These are phyloP conservation scores for Lates calcarifer DNA, from an alignment of 2,113 vertebrate species.

Conservation along the genomic window DNA sequence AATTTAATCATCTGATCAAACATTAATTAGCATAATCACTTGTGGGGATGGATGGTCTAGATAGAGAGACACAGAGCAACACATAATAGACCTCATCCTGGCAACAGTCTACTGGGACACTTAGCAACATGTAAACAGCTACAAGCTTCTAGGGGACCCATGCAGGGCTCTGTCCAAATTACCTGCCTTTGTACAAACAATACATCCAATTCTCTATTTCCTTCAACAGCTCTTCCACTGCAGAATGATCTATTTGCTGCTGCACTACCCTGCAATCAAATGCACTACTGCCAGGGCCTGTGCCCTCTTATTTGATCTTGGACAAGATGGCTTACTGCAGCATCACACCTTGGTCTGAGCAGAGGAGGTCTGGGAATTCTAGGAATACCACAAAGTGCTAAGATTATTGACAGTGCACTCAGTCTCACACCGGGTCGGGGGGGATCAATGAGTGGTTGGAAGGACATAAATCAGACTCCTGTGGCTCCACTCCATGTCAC, in stretches of 20 bases:
- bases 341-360: conserved; percentile 66
- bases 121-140: conserved; percentile 81
- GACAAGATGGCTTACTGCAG: conserved; percentile 76
- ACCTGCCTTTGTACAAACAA: conserved; percentile 54
- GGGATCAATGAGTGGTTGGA: conserved; percentile 76
- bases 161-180: conserved; percentile 61
- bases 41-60: conserved; percentile 88
- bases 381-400: conserved; percentile 83
- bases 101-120: conserved; percentile 83
- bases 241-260: conserved; percentile 53
- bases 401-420: conserved; percentile 82
- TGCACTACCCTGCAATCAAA: conserved; percentile 45
- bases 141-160: conserved; percentile 67
- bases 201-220: conserved; percentile 46
- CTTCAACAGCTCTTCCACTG: conserved; percentile 24
- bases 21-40: conserved; percentile 94
- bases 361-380: conserved; percentile 73
- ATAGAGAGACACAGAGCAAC: conserved; percentile 80
- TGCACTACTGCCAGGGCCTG: conserved; percentile 30
- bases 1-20: conserved; percentile 98
- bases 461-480: conserved; percentile 81
- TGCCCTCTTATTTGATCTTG: conserved; percentile 64
- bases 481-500: conserved; percentile 70
- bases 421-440: conserved; percentile 74
- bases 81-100: conserved; percentile 85